These are phyloP conservation scores for Ophioninae sp. DNA, from an alignment of 2,888 invertebrate species.

Conservation along the genomic window DNA sequence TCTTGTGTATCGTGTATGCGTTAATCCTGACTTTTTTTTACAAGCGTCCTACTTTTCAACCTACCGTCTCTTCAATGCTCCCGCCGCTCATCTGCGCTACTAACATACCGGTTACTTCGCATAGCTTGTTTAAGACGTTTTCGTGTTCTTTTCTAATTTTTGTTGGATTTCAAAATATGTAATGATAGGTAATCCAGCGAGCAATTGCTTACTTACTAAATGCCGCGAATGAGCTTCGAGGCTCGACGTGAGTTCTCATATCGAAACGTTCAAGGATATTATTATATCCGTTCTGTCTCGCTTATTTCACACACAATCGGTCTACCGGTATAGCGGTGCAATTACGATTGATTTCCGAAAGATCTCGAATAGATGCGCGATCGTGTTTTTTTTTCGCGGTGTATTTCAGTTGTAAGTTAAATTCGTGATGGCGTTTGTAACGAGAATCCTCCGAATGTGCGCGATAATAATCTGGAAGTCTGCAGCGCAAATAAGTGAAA, in stretches of 20 bases:
- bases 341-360: background rate
- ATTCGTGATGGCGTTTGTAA: background rate
- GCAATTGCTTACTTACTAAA: slow-evolving; percentile 21
- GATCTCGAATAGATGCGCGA: slow-evolving; percentile 5
- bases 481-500: slow-evolving; percentile 44
- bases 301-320: background rate
- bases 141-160: slow-evolving; percentile 13
- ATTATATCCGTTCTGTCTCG: background rate
- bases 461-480: slow-evolving; percentile 14
- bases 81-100: background rate
- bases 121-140: slow-evolving; percentile 1
- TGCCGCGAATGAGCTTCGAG: slow-evolving; percentile 10
- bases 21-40: slow-evolving; percentile 26
- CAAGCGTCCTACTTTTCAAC: slow-evolving; percentile 36
- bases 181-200: background rate
- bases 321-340: slow-evolving; percentile 2
- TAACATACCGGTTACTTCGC: slow-evolving; percentile 22
- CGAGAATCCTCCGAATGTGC: slow-evolving; percentile 17
- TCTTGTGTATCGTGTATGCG: slow-evolving; percentile 26
- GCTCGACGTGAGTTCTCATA: slow-evolving; percentile 6
- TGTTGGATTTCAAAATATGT: slow-evolving; percentile 2
- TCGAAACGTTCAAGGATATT: background rate
- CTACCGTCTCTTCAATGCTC: background rate
- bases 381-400: background rate
- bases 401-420: background rate